Base-by-base conservation (phyloP, 1,140 invertebrate genomes). In the Drosophila willistoni region DNA sequence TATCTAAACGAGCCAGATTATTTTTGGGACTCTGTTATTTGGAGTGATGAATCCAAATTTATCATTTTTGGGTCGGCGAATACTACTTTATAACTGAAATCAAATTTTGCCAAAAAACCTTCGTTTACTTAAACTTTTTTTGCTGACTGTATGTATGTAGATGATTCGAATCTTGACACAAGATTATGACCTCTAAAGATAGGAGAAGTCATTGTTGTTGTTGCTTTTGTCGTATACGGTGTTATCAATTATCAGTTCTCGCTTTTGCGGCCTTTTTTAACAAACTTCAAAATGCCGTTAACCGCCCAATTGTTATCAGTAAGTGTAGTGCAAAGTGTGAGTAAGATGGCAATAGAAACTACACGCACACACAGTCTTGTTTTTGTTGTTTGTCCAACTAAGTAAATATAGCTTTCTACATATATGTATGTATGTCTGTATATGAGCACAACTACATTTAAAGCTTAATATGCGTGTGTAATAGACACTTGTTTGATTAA, bases 401-500 rank as follows among this genome's bases (percentile, higher is more conserved):
- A 79, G 68, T 76, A 69, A 51, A 41, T 34, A 54, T 34, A 25
- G n/a, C 34, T 54, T 36, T 51, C 44, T 47, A 47, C 55, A 17
- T 55, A 36, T 63, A 44, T 22, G 22, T 39, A 13, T 25, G 63
- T 44, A 41, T 55, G n/a, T 51, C 7, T 13, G 36, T 19, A 25
- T 36, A 17, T 57, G 25, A 5, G 7, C 39, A 44, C 36, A 68
- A 64, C 65, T 51, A 76, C 59, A 68, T 41, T 75, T 63, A 41
- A 36, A 74, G 41, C 56, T 14, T 13, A 68, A 13, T 74, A 34
- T 59, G 55, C 51, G 68, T 51, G 54, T 68, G 77, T 82, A 76
- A 79, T 64, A 68, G 84, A 87, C 83, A 87, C 83, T 87, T 87
- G 84, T 87, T 87, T 87, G 83, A 82, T 74, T 83, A 69, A 67